Evolutionary conservation across 92 coral and sea anemone genomes (phyloP).

Genomic region (Siderastrea radians): DNA sequence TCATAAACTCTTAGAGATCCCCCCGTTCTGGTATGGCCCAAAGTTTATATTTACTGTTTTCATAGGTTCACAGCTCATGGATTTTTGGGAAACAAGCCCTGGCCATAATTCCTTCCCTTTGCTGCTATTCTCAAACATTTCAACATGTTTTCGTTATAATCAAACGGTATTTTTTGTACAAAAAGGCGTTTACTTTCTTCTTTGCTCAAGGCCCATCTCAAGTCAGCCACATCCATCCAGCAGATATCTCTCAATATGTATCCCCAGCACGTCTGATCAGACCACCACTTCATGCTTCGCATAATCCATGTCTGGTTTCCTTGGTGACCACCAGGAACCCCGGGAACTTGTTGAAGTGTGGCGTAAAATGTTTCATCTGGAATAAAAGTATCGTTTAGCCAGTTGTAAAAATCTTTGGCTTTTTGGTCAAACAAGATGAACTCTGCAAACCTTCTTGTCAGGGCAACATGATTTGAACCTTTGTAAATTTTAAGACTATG

Average conservation of each 20-base stretch:
- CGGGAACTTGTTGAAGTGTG: constrained; percentile 35
- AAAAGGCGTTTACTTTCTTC: not conserved
- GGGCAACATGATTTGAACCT: constrained; percentile 54
- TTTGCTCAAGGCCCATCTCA: constrained; percentile 9
- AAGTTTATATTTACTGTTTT: too few relatives aligned
- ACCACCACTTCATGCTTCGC: not conserved
- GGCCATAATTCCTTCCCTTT: not conserved
- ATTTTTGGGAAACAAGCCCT: too few relatives aligned
- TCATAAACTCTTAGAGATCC: too few relatives aligned
- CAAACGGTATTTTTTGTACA: constrained; percentile 20
- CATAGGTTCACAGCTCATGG: too few relatives aligned
- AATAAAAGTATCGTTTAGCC: constrained; percentile 40
- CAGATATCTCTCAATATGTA: not conserved
- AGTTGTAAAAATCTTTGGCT: constrained; percentile 54
- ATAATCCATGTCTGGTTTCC: not conserved
- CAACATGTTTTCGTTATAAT: not conserved
- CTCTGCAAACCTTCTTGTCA: constrained; percentile 37
- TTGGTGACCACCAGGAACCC: not conserved
- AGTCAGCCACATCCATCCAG: not conserved
- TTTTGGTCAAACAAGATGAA: constrained; percentile 20
- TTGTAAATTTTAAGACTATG: constrained; percentile 37
- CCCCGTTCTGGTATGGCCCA: too few relatives aligned
- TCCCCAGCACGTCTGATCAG: not conserved
- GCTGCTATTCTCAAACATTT: not conserved
- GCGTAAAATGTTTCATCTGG: constrained; percentile 54